Evolutionary conservation across 2,113 vertebrate genomes (phyloP).

Genomic region (Chauna torquata): DNA sequence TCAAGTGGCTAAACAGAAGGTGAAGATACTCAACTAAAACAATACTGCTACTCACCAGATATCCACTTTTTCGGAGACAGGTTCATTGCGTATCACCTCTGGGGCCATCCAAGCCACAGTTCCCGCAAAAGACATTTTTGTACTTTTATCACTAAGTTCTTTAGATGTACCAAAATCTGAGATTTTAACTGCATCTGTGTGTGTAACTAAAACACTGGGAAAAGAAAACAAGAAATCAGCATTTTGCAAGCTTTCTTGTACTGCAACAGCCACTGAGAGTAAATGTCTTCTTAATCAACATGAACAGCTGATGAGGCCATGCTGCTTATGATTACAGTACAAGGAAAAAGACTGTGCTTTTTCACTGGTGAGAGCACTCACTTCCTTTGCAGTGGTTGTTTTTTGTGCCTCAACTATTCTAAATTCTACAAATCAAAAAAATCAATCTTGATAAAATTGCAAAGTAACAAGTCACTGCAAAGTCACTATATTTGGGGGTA

Average conservation of each 20-base stretch:
- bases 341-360: neutral
- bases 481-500: rapidly evolving
- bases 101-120: constrained; percentile 99
- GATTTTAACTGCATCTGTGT: constrained; percentile 95
- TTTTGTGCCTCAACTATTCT: neutral
- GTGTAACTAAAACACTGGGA: constrained; percentile 93
- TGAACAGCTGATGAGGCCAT: rapidly evolving
- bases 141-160: constrained; percentile 98
- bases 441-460: neutral
- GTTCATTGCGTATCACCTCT: constrained; percentile 97
- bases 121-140: constrained; percentile 98
- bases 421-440: neutral
- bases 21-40: neutral
- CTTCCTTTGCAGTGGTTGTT: neutral
- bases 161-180: constrained; percentile 98
- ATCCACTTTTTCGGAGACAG: constrained; percentile 97
- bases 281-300: neutral
- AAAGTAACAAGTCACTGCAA: neutral
- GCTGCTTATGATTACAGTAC: neutral
- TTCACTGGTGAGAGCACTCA: neutral
- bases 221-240: neutral
- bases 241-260: neutral
- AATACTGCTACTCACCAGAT: constrained; percentile 86
- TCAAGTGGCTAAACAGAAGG: neutral
- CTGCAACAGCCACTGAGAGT: neutral